Evolutionary conservation across 1,140 invertebrate genomes (phyloP).

Genomic region (silkworm (Bombyx mori)): DNA sequence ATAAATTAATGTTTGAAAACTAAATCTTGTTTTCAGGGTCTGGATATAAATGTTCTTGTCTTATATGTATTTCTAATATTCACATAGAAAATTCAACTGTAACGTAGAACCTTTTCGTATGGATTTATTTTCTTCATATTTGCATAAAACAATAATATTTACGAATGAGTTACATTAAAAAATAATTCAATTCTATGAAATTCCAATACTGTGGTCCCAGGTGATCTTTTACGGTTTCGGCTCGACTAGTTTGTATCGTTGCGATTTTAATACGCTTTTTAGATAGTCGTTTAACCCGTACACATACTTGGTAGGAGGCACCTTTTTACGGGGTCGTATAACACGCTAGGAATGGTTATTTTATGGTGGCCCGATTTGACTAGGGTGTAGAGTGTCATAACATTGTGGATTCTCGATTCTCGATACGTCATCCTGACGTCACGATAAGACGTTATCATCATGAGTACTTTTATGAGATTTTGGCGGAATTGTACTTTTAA

Average conservation of each 20-base stretch:
- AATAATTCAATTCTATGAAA: conserved; percentile 7
- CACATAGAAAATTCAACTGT: no score
- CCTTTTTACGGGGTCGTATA: conserved; percentile 58
- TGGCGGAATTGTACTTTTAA: no score
- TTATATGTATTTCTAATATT: no score
- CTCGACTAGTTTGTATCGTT: conserved; percentile 58
- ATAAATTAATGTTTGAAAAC: no score
- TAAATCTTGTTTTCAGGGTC: no score
- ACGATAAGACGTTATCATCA: conserved; percentile 31
- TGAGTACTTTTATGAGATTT: conserved; percentile 17
- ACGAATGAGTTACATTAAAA: background rate
- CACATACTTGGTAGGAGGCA: conserved; percentile 35
- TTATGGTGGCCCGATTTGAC: conserved; percentile 42
- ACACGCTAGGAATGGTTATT: conserved; percentile 63
- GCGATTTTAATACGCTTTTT: conserved; percentile 63
- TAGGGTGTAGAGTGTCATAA: conserved; percentile 55
- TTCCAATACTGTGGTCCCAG: conserved; percentile 24
- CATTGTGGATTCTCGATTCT: conserved; percentile 48
- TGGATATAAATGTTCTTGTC: no score
- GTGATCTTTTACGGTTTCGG: conserved; percentile 62
- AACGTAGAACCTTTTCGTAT: no score
- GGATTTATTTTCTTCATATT: no score
- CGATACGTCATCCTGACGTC: conserved; percentile 37
- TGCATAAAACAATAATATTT: no score
- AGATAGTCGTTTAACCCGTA: conserved; percentile 62